Base-by-base conservation (phyloP, 2,113 vertebrate genomes). In the Gavialis gangeticus region DNA sequence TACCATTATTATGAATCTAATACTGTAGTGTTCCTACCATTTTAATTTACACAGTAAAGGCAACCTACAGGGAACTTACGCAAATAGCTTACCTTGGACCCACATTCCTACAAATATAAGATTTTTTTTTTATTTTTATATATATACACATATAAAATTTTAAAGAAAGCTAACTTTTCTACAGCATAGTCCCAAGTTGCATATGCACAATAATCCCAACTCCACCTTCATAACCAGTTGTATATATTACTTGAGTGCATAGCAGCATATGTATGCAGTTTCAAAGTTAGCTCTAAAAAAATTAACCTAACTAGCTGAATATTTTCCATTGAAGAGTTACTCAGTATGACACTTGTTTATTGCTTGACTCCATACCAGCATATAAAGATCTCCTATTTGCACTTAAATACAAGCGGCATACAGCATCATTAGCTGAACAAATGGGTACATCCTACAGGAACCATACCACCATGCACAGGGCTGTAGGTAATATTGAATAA, bases 31-130 rank as follows among this genome's bases (percentile, higher is more conserved):
- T 82, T 83, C 12, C 81, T 56, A 34, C 0, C 0, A 77, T 34
- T 24, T n/a, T 1, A 25, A 87, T 15, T 79, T 75, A 63, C 1
- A 4, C 56, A 12, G 24, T 5, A 69, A 89, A 17, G 93, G 82
- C 81, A 10, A 4, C 18, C 27, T 30, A 78, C 18, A 5, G 7
- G 28, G 64, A 85, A 87, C 87, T 12, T 3, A 93, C 25, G 18
- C 37, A 69, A 92, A 90, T 77, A 7, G 4, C 56, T 85, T 88
- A 54, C 75, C 75, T 95, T 19, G 78, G 37, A 62, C 67, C 56
- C 62, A 59, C 78, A 80, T 80, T 81, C 77, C 56, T 3, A 1
- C 77, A 92, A 46, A 9, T 46, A 46, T 46, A 46, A 46, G 46
- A 46, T 6, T 37, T 37, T 37, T 37, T 6, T 37, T 37, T 37